Evolutionary conservation across 2,113 vertebrate species (phyloP), one percentile per base, ranked within the genome.

Genomic region (Lipophrys pholis): DNA sequence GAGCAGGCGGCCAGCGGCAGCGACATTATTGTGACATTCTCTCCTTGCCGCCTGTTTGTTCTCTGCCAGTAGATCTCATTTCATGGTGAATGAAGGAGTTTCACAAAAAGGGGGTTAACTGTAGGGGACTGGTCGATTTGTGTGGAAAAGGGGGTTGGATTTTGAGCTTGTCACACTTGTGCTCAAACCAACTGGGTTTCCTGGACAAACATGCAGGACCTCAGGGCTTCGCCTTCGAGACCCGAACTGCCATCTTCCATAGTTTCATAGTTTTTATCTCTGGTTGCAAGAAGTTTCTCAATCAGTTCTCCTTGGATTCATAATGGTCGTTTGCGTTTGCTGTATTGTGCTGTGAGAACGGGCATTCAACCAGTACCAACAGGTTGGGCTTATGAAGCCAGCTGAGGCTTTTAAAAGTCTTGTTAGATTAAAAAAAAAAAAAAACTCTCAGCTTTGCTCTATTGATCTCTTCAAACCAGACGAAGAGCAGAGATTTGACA

Each of bases 11-110:
- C 45, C 51, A 55, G 64, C 14, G 53, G 52, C 21, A n/a, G 17
- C 3, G 7, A 56, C 42, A 46, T 74, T 8, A 77, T 41, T 53
- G 59, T 41, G 61, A 83, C 60, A 70, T 67, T 65, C 66, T 78
- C 65, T 78, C 70, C 59, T 77, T 30, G 58, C 65, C 7, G 54
- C 17, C 68, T 46, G 42, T 77, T 84, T 82, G 53, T 82, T 87
- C 69, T 82, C 70, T 54, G 68, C 69, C 16, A 17, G 64, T 60
- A 76, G 83, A 84, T 85, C 63, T 86, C 82, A 85, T 90, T 85
- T 88, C 81, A 78, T 70, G 49, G 61, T 53, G 68, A 62, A 83
- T 82, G 81, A 52, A 68, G 48, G 54, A 53, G 49, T 79, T 85
- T 81, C 60, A 78, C 80, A 78, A 75, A 81, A 53, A 66, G 62